phyloP scores from a whole-genome alignment of 2,888 invertebrate species.

The Drosophila mimica region DNA sequence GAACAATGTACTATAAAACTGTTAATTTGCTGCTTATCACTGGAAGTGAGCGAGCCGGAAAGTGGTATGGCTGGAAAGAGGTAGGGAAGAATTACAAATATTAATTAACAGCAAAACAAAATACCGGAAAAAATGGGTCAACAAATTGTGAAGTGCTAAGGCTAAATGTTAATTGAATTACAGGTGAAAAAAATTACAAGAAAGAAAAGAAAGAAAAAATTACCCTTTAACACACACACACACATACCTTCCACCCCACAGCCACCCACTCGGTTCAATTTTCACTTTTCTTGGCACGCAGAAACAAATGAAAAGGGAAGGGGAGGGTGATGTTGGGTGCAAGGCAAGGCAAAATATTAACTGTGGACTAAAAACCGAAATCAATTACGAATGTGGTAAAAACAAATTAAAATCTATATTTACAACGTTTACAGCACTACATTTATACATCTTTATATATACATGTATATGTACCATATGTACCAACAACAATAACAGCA shows the following conservation, averaged over 20 bases:
- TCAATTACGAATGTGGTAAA: constrained; percentile 65
- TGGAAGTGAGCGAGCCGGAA: not conserved
- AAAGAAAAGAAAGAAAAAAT: not conserved
- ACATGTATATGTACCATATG: constrained; percentile 17
- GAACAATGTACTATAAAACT: constrained; percentile 42
- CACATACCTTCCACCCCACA: not conserved
- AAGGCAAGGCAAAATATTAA: constrained; percentile 52
- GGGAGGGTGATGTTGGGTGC: not conserved
- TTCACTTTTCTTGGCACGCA: constrained; percentile 62
- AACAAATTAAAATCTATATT: constrained; percentile 73
- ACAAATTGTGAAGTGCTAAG: constrained; percentile 24
- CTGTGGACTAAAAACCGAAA: constrained; percentile 55
- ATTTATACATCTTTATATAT: constrained; percentile 9
- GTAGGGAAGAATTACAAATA: constrained; percentile 59
- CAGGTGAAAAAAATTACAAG: constrained; percentile 29
- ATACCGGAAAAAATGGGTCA: constrained; percentile 56
- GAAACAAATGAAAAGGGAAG: constrained; percentile 1
- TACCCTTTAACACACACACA: not conserved
- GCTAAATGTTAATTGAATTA: constrained; percentile 71
- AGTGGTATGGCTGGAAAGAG: not conserved
- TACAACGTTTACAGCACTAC: constrained; percentile 53
- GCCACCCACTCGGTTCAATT: constrained; percentile 37
- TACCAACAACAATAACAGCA: constrained; percentile 30
- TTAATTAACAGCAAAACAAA: constrained; percentile 58
- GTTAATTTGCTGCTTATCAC: constrained; percentile 57